These are phyloP conservation scores for Arbacia lixula DNA, from an alignment of 53 echinoderm and acorn worm species.

Conservation along the genomic window DNA sequence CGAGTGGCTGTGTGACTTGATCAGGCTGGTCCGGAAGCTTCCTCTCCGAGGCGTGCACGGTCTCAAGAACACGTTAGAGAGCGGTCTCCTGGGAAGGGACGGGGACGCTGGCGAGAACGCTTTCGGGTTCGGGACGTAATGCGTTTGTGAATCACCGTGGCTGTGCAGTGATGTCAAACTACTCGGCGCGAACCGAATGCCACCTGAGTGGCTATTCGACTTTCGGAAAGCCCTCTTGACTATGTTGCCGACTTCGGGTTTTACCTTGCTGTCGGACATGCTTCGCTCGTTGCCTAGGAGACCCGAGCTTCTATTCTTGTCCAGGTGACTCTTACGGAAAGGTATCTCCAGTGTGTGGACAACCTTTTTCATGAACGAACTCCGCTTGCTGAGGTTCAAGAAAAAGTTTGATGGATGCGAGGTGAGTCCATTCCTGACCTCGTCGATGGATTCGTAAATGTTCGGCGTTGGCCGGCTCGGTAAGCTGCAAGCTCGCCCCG, in stretches of 20 bases:
- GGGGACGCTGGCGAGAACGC: neutral
- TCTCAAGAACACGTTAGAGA: slow-evolving; percentile 24
- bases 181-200: slow-evolving; percentile 18
- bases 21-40: slow-evolving; percentile 4
- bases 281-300: slow-evolving; percentile 16
- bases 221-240: slow-evolving; percentile 26
- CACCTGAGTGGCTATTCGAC: slow-evolving; percentile 39
- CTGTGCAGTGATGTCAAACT: neutral
- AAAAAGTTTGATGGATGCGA: slow-evolving; percentile 51
- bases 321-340: slow-evolving; percentile 14
- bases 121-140: neutral
- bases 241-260: neutral
- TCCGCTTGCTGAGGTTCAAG: slow-evolving; percentile 35
- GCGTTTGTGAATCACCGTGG: neutral
- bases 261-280: slow-evolving; percentile 2
- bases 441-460: slow-evolving; percentile 51
- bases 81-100: slow-evolving; percentile 8
- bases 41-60: neutral
- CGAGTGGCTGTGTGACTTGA: slow-evolving; percentile 29
- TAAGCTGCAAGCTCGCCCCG: slow-evolving; percentile 24
- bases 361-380: slow-evolving; percentile 38
- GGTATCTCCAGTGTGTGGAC: slow-evolving; percentile 42
- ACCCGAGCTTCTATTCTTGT: neutral
- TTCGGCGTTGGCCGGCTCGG: slow-evolving; percentile 53
- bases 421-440: slow-evolving; percentile 12